phyloP scores from a whole-genome alignment of 2,113 vertebrate genomes.

The Parus major region DNA sequence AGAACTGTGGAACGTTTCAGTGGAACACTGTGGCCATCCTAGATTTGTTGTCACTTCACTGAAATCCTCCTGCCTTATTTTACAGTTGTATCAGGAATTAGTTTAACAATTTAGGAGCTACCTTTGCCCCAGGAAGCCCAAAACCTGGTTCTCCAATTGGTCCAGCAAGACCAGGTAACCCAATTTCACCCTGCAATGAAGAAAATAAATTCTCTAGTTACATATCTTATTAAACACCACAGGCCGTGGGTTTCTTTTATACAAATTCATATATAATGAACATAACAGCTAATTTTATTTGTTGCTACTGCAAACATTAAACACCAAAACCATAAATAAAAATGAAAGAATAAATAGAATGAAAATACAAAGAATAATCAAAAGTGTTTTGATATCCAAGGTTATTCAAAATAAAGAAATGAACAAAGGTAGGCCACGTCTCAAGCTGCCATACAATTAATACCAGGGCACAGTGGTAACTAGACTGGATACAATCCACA shows the following conservation, averaged over 20 bases:
- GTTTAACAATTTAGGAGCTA: slow-evolving; percentile 37
- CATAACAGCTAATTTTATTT: background rate
- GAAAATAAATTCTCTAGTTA: background rate
- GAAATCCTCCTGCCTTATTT: background rate
- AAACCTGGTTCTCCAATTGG: slow-evolving; percentile 85
- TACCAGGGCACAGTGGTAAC: background rate
- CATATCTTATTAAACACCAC: background rate
- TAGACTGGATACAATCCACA: background rate
- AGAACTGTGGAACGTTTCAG: background rate
- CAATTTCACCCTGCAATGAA: slow-evolving; percentile 81
- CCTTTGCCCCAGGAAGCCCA: slow-evolving; percentile 89
- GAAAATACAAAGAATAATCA: background rate
- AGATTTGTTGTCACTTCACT: background rate
- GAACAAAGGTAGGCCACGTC: background rate
- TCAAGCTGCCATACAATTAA: background rate
- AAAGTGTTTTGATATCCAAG: background rate
- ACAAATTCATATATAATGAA: background rate
- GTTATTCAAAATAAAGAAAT: background rate
- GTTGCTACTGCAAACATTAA: background rate
- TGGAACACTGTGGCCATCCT: background rate
- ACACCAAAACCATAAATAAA: background rate
- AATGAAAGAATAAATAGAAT: background rate
- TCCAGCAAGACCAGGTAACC: slow-evolving; percentile 80
- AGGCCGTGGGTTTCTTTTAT: background rate
- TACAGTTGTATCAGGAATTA: background rate